A percentile compares a stretch with the other conserved stretches of the same genome.
phyloP scores from a whole-genome alignment of 2,888 invertebrate species.

The Heliconius cydno region DNA sequence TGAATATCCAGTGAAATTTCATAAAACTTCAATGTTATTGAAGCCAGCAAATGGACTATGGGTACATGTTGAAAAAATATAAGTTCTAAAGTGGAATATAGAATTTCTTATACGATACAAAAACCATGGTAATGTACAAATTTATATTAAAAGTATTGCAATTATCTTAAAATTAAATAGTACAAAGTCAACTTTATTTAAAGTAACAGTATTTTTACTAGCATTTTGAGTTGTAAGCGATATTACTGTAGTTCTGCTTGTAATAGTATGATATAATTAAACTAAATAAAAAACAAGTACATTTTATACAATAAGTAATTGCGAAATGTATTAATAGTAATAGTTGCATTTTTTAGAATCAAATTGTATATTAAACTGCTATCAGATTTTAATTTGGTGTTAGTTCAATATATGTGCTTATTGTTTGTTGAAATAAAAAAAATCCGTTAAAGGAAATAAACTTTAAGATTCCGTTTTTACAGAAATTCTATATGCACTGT shows the following conservation, averaged over 20 bases:
- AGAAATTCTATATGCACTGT: background rate
- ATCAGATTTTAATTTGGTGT: too few species aligned
- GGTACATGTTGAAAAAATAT: slow-evolving; percentile 49
- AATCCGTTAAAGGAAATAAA: background rate
- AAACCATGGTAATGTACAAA: background rate
- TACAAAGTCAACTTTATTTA: too few species aligned
- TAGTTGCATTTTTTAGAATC: too few species aligned
- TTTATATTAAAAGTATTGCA: background rate
- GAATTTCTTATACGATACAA: background rate
- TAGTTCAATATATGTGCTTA: too few species aligned
- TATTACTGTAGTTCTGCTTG: too few species aligned
- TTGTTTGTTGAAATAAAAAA: background rate
- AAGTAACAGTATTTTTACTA: too few species aligned
- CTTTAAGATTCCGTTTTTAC: background rate
- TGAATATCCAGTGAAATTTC: slow-evolving; percentile 45
- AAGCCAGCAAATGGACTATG: slow-evolving; percentile 48
- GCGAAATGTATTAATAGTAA: too few species aligned
- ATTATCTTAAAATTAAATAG: background rate
- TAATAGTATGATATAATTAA: too few species aligned
- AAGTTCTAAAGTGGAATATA: background rate
- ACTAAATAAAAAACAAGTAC: too few species aligned
- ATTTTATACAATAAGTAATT: too few species aligned
- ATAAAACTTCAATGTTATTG: slow-evolving; percentile 43
- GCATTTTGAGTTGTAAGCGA: too few species aligned
- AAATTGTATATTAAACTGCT: too few species aligned